Conservation (phyloP, 1,140 invertebrate species). For the Bombus superbus region DNA sequence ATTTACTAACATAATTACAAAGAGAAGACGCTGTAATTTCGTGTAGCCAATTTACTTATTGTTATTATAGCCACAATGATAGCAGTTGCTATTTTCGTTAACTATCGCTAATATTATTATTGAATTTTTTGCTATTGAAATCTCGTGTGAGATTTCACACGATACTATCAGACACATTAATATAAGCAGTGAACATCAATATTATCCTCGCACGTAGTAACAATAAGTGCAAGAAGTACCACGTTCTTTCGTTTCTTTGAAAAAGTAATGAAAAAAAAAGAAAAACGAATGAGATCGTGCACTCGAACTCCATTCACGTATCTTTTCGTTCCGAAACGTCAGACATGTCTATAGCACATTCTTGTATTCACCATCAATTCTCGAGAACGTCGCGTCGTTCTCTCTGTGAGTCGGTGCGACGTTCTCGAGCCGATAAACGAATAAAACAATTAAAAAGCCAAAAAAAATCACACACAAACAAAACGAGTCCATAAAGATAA, state of each 20-base stretch:
- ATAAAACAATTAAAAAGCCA: background rate
- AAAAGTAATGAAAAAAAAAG: background rate
- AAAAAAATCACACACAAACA: background rate
- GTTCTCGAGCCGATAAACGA: background rate
- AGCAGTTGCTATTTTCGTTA: background rate
- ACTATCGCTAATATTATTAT: background rate
- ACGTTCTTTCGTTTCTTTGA: constrained; percentile 23
- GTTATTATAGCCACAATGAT: constrained; percentile 3
- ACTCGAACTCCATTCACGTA: constrained; percentile 2
- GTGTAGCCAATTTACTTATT: constrained; percentile 22
- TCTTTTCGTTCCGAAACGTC: constrained; percentile 9
- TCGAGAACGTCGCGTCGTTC: constrained; percentile 20
- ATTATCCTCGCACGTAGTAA: constrained; percentile 49
- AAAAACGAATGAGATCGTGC: constrained; percentile 18
- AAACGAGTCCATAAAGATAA: constrained; percentile 14
- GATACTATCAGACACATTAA: background rate
- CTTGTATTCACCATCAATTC: constrained; percentile 16
- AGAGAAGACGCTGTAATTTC: background rate
- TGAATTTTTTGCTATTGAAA: background rate
- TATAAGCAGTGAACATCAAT: constrained; percentile 63
- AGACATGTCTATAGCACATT: constrained; percentile 65
- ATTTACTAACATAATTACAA: background rate
- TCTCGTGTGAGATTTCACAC: background rate
- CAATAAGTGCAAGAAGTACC: background rate
- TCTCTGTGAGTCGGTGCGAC: background rate